These are phyloP conservation scores for Caerostris extrusa DNA, from an alignment of 1,140 invertebrate genomes.

Conservation along the genomic window DNA sequence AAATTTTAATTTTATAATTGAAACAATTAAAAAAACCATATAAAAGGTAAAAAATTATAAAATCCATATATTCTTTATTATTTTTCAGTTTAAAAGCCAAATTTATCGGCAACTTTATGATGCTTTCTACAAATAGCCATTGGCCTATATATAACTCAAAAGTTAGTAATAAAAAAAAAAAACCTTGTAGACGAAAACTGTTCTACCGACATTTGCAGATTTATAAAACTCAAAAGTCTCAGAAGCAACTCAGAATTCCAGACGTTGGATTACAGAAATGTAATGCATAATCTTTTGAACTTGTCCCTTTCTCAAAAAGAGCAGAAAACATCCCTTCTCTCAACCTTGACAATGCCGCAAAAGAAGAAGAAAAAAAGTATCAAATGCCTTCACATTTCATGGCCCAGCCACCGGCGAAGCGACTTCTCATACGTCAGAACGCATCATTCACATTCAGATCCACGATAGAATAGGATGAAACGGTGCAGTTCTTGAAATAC, in stretches of 20 bases:
- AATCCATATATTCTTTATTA: too few relatives aligned
- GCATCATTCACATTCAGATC: conserved; percentile 58
- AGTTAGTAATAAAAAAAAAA: too few relatives aligned
- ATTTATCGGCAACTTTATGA: too few relatives aligned
- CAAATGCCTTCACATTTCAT: conserved; percentile 11
- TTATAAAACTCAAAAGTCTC: not conserved
- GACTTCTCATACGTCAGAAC: conserved; percentile 32
- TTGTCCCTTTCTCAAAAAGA: not conserved
- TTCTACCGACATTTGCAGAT: not conserved
- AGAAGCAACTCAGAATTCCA: not conserved
- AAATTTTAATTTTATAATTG: too few relatives aligned
- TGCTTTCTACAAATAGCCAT: too few relatives aligned
- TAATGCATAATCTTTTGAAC: not conserved
- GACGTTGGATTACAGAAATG: not conserved
- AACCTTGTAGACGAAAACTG: too few relatives aligned
- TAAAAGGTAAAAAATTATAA: too few relatives aligned
- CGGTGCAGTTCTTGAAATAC: conserved; percentile 30
- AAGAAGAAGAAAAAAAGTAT: not conserved
- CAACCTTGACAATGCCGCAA: not conserved
- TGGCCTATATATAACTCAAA: too few relatives aligned
- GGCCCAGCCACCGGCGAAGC: not conserved
- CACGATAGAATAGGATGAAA: conserved; percentile 55
- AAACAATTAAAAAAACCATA: too few relatives aligned
- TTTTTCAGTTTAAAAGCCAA: too few relatives aligned
- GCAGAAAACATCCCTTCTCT: not conserved